phyloP scores from a whole-genome alignment of 2,888 invertebrate species.

The Calameuta idolon region DNA sequence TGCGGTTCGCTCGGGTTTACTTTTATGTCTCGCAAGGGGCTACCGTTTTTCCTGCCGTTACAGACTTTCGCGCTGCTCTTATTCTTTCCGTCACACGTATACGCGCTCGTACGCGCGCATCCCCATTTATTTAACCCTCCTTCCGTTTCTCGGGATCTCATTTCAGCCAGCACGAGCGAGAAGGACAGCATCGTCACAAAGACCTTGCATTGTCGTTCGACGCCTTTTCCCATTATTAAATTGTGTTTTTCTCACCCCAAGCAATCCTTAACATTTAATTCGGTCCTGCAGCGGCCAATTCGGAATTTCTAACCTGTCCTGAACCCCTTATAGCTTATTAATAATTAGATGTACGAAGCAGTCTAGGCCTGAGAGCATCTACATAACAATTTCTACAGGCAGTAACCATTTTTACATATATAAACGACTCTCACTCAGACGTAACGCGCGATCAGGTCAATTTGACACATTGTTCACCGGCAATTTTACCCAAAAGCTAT shows the following conservation, averaged over 20 bases:
- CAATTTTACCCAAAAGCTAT: no score
- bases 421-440: no score
- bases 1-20: slow-evolving; percentile 56
- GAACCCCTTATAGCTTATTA: no score
- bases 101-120: not conserved
- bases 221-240: slow-evolving; percentile 54
- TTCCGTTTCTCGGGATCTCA: slow-evolving; percentile 16
- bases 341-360: no score
- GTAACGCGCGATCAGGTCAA: no score
- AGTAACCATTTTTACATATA: no score
- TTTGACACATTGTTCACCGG: no score
- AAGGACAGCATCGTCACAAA: slow-evolving; percentile 30
- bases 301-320: no score
- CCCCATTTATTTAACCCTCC: not conserved
- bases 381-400: no score
- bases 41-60: slow-evolving; percentile 8
- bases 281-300: not conserved
- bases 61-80: slow-evolving; percentile 12
- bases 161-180: not conserved
- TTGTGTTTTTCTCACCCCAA: slow-evolving; percentile 45
- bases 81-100: not conserved
- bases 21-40: slow-evolving; percentile 50
- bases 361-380: no score
- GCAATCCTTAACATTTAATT: not conserved
- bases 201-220: slow-evolving; percentile 46